Base-by-base conservation (phyloP, 2,888 invertebrate species). In the Apodemia hepburni region DNA sequence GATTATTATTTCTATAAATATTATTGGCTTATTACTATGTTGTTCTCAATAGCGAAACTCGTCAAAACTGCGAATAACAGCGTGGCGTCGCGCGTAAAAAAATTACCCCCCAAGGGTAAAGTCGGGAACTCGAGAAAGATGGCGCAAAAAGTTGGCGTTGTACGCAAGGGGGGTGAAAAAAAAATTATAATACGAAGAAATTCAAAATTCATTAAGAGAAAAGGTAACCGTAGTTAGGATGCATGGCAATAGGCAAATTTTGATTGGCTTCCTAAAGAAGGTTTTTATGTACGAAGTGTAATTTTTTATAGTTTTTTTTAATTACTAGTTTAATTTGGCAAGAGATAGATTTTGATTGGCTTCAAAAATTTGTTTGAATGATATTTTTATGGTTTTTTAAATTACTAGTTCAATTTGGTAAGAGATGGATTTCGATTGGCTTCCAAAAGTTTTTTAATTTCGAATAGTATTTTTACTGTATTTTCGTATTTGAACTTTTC, bases 141-240 rank as follows among this genome's bases (percentile, higher is more conserved):
- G 60, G 70, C 79, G 61, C 75, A 75, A 69, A 82, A 80, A 64
- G 68, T 76, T 69, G 77, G 72, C 35, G 64, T 69, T 0, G 71
- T 75, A 15, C 73, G 82, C 65, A 86, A 82, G 63, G 75, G 74
- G 18, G 75, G 73, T 38, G 86, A 86, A 69, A 85, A 81, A 72
- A 84, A 83, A 66, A 78, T 81, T 59, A 71, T 86, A 38, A 74
- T 87, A 69, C 71, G 88, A 62, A 75, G 88, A 66, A 83, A 80
- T 61, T 65, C 77, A 27, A 88, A 84, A 72, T 84, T 85, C 71
- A 71, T 87, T 59, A 88, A 80, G 64, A 75, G 84, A 66, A 88
- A 87, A 90, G 89, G 89, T 89, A 87, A 47, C 51, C 57, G 64
- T 61, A 66, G 68, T 61, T 66, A 61, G 66, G 64, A 49, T 70